Conservation (phyloP, 2,888 invertebrate genomes). For the Tupiocoris notatus region DNA sequence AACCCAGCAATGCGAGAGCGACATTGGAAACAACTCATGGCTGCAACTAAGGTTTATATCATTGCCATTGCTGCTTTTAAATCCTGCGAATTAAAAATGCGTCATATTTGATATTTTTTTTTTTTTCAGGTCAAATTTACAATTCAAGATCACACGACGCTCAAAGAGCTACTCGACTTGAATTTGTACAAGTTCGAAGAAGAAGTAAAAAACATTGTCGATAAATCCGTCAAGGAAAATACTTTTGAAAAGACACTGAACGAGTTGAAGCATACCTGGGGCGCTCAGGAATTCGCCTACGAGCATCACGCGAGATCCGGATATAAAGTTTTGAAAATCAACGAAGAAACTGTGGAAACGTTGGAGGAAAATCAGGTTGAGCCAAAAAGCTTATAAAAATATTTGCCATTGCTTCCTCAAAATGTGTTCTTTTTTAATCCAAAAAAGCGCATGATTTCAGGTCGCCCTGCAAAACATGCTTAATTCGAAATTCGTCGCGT, state of each 20-base stretch:
- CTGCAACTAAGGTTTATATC: constrained; percentile 73
- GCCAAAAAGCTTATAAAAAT: too few relatives aligned
- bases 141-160: constrained; percentile 80
- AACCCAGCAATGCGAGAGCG: constrained; percentile 91
- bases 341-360: constrained; percentile 84
- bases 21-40: constrained; percentile 93
- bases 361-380: constrained; percentile 96
- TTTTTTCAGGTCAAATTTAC: constrained; percentile 68
- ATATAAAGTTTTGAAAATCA: constrained; percentile 71
- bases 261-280: constrained; percentile 82
- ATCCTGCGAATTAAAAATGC: not conserved
- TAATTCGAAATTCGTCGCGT: constrained; percentile 87
- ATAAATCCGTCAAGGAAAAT: constrained; percentile 93
- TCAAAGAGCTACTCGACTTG: constrained; percentile 81
- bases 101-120: not conserved
- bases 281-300: constrained; percentile 75
- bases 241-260: constrained; percentile 92
- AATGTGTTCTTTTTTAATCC: too few relatives aligned
- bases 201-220: constrained; percentile 88
- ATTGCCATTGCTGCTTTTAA: not conserved
- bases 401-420: too few relatives aligned
- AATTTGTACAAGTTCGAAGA: constrained; percentile 92
- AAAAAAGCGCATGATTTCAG: constrained; percentile 53
- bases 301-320: constrained; percentile 79
- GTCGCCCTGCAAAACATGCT: constrained; percentile 87